These are phyloP conservation scores for Gobius niger DNA, from an alignment of 2,113 vertebrate genomes.

Conservation along the genomic window DNA sequence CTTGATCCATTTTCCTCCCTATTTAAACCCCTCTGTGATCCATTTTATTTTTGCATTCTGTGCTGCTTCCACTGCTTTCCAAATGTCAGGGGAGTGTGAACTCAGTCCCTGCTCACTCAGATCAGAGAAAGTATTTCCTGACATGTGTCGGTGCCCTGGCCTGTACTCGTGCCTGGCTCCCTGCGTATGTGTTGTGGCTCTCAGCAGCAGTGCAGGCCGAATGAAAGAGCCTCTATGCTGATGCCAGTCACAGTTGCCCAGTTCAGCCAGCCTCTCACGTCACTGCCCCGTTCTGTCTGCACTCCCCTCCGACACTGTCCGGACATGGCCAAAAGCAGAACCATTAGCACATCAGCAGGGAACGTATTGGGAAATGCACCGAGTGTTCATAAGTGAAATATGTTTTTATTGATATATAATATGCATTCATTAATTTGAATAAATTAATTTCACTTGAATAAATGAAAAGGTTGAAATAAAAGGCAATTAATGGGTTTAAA, in stretches of 20 bases:
- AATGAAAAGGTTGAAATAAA: background rate
- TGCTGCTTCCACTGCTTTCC: constrained; percentile 38
- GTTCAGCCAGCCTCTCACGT: constrained; percentile 56
- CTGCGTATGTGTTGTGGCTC: constrained; percentile 63
- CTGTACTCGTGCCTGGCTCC: constrained; percentile 57
- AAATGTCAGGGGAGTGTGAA: constrained; percentile 54
- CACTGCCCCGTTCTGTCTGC: constrained; percentile 69
- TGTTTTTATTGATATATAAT: background rate
- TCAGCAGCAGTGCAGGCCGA: constrained; percentile 61
- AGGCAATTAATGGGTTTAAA: background rate
- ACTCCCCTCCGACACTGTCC: constrained; percentile 72
- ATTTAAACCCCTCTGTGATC: constrained; percentile 34
- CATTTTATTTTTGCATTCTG: constrained; percentile 30
- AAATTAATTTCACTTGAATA: background rate
- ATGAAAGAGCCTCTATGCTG: constrained; percentile 67
- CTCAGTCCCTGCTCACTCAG: constrained; percentile 44
- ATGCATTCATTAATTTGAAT: too few relatives aligned
- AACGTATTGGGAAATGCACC: too few relatives aligned
- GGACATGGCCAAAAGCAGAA: constrained; percentile 58
- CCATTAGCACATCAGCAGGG: constrained; percentile 75
- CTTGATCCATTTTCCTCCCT: constrained; percentile 6
- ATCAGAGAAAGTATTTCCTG: constrained; percentile 74
- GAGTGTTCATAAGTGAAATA: background rate
- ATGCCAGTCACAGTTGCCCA: constrained; percentile 77
- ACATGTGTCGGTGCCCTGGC: constrained; percentile 73